Evolutionary conservation across 2,797 vertebrate genomes (phyloP).

Genomic region (Melopsittacus undulatus): DNA sequence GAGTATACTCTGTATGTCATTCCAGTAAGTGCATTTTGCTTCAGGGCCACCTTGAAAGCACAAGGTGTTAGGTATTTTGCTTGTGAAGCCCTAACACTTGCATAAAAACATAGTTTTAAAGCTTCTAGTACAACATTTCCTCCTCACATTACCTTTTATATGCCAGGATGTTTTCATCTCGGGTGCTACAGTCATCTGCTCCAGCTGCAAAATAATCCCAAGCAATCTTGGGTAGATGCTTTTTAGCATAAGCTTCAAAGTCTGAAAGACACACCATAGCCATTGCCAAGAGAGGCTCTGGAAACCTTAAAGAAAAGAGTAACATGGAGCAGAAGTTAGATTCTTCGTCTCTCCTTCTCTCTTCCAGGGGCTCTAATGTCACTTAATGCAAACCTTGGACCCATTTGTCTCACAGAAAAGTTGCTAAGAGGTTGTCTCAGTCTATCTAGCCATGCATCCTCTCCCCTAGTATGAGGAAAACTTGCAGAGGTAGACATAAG

Average conservation of each 20-base stretch:
- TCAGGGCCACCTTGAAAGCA: background rate
- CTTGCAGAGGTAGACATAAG: background rate
- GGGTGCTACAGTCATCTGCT: conserved; percentile 88
- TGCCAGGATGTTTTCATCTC: conserved; percentile 88
- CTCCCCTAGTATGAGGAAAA: background rate
- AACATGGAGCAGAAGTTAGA: background rate
- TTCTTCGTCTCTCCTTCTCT: background rate
- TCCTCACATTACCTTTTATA: conserved; percentile 85
- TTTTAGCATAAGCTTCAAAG: conserved; percentile 87
- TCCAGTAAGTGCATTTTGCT: background rate
- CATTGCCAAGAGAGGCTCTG: conserved; percentile 77
- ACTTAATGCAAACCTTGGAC: background rate
- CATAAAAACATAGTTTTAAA: background rate
- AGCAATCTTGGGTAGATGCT: conserved; percentile 86
- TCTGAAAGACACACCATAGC: conserved; percentile 89
- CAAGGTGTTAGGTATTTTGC: background rate
- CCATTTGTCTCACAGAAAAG: background rate
- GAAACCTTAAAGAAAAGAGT: background rate
- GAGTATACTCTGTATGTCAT: fast-evolving
- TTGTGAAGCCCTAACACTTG: background rate
- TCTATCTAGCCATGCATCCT: background rate
- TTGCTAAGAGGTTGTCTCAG: background rate
- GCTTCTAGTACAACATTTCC: background rate
- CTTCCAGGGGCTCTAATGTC: background rate
- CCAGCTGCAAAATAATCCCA: conserved; percentile 93